These are phyloP conservation scores for Percina caprodes DNA, from an alignment of 2,113 vertebrate species.

Conservation along the genomic window DNA sequence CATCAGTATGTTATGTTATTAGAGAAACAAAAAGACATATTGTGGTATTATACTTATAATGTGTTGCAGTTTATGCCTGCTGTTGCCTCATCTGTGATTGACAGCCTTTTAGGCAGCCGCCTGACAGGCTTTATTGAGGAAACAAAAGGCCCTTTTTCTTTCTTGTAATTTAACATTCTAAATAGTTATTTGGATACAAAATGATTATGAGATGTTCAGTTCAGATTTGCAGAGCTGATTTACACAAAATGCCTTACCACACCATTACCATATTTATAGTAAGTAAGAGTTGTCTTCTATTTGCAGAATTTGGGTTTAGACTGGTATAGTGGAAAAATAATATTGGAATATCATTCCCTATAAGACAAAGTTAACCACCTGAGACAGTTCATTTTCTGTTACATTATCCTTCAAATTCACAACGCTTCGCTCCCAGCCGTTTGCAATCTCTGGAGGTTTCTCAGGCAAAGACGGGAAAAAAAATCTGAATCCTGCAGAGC, in stretches of 20 bases:
- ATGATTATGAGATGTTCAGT: neutral
- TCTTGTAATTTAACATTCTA: neutral
- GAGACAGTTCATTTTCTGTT: conserved; percentile 38
- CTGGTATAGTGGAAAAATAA: conserved; percentile 25
- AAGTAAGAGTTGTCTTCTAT: neutral
- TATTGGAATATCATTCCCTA: neutral
- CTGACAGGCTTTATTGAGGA: conserved; percentile 1
- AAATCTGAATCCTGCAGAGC: conserved; percentile 43
- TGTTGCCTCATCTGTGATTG: neutral
- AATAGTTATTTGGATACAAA: neutral
- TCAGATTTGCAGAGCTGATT: neutral
- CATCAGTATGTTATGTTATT: neutral
- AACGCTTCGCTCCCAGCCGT: conserved; percentile 8
- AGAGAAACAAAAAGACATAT: neutral
- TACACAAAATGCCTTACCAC: neutral
- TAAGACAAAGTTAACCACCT: conserved; percentile 33
- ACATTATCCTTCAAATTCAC: conserved; percentile 29
- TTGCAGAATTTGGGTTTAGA: conserved; percentile 16
- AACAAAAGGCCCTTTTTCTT: neutral
- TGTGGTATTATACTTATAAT: neutral
- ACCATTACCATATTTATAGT: neutral
- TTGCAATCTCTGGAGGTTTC: conserved; percentile 36
- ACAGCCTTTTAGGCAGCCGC: neutral
- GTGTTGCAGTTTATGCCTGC: neutral
- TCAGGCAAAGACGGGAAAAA: conserved; percentile 20